Conservation (phyloP, 2,888 invertebrate species). For the Drosophila fungiperda region DNA sequence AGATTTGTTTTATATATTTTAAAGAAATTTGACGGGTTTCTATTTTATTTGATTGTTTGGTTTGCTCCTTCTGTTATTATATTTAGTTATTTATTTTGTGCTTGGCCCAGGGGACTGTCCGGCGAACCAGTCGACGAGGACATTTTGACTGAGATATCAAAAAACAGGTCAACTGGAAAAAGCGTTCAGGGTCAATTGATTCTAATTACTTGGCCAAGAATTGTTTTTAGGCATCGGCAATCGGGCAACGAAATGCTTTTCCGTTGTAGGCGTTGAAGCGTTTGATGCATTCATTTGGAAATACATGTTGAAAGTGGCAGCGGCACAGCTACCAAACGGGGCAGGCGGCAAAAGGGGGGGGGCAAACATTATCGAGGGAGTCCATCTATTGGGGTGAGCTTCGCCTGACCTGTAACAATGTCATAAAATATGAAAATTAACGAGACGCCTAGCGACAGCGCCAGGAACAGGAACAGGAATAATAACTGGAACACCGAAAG, state of each 20-base stretch:
- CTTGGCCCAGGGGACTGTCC: neutral
- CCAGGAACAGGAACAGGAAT: constrained; percentile 4
- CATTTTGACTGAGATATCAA: constrained; percentile 50
- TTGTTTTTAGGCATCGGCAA: constrained; percentile 31
- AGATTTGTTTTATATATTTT: constrained; percentile 42
- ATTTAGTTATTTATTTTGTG: neutral
- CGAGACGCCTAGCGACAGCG: constrained; percentile 12
- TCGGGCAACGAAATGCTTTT: constrained; percentile 13
- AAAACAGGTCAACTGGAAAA: constrained; percentile 68
- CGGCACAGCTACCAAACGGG: neutral
- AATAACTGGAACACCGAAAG: constrained; percentile 1
- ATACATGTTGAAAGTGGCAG: constrained; percentile 25
- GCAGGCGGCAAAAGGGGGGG: neutral
- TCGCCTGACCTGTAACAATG: neutral
- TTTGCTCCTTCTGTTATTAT: constrained; percentile 13
- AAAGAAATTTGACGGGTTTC: constrained; percentile 27
- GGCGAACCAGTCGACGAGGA: neutral
- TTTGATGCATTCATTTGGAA: constrained; percentile 61
- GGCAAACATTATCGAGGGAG: neutral
- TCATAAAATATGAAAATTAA: constrained; percentile 35
- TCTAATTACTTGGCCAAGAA: constrained; percentile 62
- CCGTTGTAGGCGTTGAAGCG: constrained; percentile 56
- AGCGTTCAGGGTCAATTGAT: constrained; percentile 73
- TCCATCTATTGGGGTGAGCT: constrained; percentile 19
- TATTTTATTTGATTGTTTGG: constrained; percentile 49